Base-by-base conservation (phyloP, 2,797 vertebrate genomes). In the Falco biarmicus region DNA sequence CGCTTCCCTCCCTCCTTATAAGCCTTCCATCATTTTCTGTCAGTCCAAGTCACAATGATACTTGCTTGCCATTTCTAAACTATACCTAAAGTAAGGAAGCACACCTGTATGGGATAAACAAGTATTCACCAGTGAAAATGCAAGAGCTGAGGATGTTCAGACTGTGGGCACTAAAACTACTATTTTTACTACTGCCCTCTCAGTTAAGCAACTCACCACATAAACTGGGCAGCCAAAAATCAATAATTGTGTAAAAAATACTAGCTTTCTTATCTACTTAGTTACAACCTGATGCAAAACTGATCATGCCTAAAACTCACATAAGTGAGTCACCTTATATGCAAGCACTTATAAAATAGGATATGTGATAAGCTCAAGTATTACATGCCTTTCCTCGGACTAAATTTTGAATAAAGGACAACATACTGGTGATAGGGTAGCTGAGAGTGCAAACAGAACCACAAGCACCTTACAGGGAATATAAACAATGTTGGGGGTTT, bases 11-110 rank as follows among this genome's bases (percentile, higher is more conserved):
- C 22, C 37, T 87, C 31, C 53, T 66, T 47, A 39, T 14, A 43
- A 84, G 32, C 37, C 65, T 71, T 53, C 9, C 34, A 63, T 59
- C 28, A n/a, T 61, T 54, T 71, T 80, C 37, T 70, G 20, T 51
- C 89, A 54, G 54, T 26, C 26, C 0, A 0, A 68, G 32, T 73
- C 50, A 54, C 32, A 48, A 20, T 0, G 0, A 63, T 16, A 29
- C 7, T 26, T 25, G 9, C 32, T 69, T 76, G 56, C 17, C 28
- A n/a, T 45, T 88, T 82, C 41, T 34, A 64, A 64, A 48, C 5
- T 29, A 7, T 4, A 43, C 16, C 41, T 32, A 2, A 34, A 61
- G 31, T 54, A 82, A 50, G 1, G 8, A 50, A 81, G n/a, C 45
- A 41, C 14, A 43, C 16, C 20, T 31, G 10, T 6, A 64, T 9